Conservation (phyloP, 2,888 invertebrate species). For the Blastobasis adustella region DNA sequence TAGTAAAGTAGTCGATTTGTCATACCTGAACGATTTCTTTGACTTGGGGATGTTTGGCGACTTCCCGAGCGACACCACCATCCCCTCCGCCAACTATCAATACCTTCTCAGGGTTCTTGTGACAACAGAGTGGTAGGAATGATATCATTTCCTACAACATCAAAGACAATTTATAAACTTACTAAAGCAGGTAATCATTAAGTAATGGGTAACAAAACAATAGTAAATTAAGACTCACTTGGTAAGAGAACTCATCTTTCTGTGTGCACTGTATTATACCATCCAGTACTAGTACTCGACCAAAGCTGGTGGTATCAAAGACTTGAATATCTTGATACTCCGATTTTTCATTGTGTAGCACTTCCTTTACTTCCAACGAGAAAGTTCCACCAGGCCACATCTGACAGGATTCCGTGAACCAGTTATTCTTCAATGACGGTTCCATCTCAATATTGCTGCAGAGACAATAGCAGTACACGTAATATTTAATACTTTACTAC, state of each 20-base stretch:
- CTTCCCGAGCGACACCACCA: constrained; percentile 97
- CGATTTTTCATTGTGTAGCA: constrained; percentile 87
- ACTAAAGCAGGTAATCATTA: neutral
- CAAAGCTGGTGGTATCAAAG: constrained; percentile 86
- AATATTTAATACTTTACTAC: no score
- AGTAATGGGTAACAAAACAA: neutral
- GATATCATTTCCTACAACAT: constrained; percentile 90
- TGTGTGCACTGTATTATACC: constrained; percentile 98
- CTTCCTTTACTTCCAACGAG: constrained; percentile 87
- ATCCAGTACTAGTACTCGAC: constrained; percentile 91
- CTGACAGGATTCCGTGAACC: constrained; percentile 95
- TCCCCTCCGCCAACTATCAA: constrained; percentile 98
- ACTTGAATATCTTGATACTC: constrained; percentile 90
- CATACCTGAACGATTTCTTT: constrained; percentile 82
- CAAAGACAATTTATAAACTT: neutral
- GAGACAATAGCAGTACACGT: no score
- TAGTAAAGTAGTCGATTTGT: no score
- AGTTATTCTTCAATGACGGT: constrained; percentile 78
- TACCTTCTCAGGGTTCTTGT: constrained; percentile 92
- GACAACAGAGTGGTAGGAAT: constrained; percentile 92
- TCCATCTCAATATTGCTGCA: constrained; percentile 1
- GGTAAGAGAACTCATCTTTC: constrained; percentile 97
- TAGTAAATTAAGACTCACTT: constrained; percentile 50
- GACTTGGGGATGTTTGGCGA: constrained; percentile 93
- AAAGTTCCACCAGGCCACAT: constrained; percentile 94